phyloP scores from a whole-genome alignment of 1,140 invertebrate species.

The Subanguina moxae region DNA sequence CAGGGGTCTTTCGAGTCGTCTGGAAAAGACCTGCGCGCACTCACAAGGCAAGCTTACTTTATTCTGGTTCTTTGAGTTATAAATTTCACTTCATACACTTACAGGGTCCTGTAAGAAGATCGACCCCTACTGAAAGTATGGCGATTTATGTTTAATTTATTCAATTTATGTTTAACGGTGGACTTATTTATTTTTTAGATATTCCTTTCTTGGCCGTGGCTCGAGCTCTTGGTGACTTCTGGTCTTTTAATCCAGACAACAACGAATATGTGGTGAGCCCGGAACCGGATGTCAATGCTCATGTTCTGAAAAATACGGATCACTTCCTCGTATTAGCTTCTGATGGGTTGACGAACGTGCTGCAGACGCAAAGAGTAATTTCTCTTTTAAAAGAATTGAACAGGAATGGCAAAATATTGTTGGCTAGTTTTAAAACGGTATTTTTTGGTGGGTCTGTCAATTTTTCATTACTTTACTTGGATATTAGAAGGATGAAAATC shows the following conservation, averaged over 20 bases:
- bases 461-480: not conserved
- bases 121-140: constrained; percentile 29
- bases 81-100: not conserved
- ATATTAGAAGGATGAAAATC: not conserved
- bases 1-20: constrained; percentile 24
- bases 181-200: no score
- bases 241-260: constrained; percentile 32
- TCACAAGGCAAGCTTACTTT: constrained; percentile 1
- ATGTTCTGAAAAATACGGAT: constrained; percentile 7
- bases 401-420: not conserved
- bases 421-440: not conserved
- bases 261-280: constrained; percentile 36
- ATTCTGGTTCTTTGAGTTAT: not conserved
- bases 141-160: no score
- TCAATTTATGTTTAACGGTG: no score
- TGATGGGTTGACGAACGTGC: constrained; percentile 33
- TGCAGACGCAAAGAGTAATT: constrained; percentile 7
- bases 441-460: not conserved
- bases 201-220: constrained; percentile 31
- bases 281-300: constrained; percentile 28
- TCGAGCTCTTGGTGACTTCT: constrained; percentile 35
- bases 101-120: constrained; percentile 25
- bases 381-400: not conserved
- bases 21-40: constrained; percentile 35
- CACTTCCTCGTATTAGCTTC: constrained; percentile 26